Percentiles rank a stretch among this genome's conserved stretches.
Conservation (phyloP, 2,113 vertebrate genomes). For the Corydoras maculifer region DNA sequence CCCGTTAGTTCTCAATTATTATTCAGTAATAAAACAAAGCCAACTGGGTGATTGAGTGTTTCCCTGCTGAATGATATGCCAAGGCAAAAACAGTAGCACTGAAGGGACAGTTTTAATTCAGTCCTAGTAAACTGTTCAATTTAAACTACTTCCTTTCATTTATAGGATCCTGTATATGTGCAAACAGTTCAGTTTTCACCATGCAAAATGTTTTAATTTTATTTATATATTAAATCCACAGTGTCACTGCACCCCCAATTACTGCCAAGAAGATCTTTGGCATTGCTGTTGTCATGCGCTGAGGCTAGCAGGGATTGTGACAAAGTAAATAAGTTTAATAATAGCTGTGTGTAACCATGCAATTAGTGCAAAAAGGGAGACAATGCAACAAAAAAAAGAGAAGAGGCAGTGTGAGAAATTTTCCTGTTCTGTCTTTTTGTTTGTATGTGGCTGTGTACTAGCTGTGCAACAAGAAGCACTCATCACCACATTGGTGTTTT, state of each 20-base stretch:
- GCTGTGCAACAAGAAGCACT: slow-evolving; percentile 19
- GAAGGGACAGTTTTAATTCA: slow-evolving; percentile 42
- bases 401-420: slow-evolving; percentile 11
- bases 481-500: slow-evolving; percentile 23
- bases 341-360: slow-evolving; percentile 36
- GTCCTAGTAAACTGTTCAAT: slow-evolving; percentile 40
- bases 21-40: slow-evolving; percentile 46
- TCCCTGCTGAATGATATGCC: slow-evolving; percentile 28
- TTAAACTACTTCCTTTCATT: slow-evolving; percentile 59
- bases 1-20: slow-evolving; percentile 33
- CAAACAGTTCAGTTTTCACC: not conserved
- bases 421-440: not conserved
- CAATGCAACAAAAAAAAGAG: not conserved
- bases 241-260: no score
- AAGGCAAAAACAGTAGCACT: slow-evolving; percentile 48
- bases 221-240: slow-evolving; percentile 5
- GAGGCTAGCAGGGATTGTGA: slow-evolving; percentile 2
- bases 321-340: slow-evolving; percentile 40
- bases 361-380: slow-evolving; percentile 36
- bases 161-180: slow-evolving; percentile 42
- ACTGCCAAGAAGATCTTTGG: no score
- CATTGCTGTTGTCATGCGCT: no score
- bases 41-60: slow-evolving; percentile 49
- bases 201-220: slow-evolving; percentile 12
- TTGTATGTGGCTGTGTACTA: not conserved